phyloP scores from a whole-genome alignment of 2,797 vertebrate species.

The Crax fasciolata region DNA sequence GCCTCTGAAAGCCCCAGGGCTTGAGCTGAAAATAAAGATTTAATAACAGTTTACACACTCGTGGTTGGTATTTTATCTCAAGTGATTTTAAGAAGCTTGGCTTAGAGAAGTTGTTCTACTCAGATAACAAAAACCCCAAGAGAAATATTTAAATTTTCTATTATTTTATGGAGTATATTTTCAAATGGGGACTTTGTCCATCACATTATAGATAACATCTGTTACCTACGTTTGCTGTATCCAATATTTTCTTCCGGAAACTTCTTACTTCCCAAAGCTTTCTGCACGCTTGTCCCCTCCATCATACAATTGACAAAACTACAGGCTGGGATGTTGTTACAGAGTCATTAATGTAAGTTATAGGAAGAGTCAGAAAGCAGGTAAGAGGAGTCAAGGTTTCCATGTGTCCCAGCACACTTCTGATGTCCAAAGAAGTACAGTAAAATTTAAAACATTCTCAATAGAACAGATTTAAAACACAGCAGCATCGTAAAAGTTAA shows the following conservation, averaged over 20 bases:
- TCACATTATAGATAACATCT: not conserved
- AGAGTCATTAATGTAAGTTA: not conserved
- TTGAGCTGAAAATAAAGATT: constrained; percentile 75
- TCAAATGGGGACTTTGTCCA: not conserved
- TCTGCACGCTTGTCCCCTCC: not conserved
- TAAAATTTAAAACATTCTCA: not conserved
- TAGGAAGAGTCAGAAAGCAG: not conserved
- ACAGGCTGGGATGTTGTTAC: not conserved
- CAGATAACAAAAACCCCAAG: not conserved
- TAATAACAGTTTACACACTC: not conserved
- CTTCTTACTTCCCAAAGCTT: not conserved
- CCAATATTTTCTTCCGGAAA: not conserved
- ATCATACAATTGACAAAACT: not conserved
- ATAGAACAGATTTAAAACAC: not conserved
- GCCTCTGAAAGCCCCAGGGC: constrained; percentile 83
- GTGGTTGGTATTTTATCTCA: not conserved
- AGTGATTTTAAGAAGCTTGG: not conserved
- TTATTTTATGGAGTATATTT: not conserved
- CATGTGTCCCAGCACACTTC: not conserved
- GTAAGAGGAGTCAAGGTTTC: not conserved
- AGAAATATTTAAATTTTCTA: not conserved
- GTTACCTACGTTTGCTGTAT: not conserved
- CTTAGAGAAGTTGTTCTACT: not conserved
- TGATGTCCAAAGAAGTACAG: not conserved
- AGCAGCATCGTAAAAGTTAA: not conserved